These are phyloP conservation scores for Argyrosomus japonicus DNA, from an alignment of 2,113 vertebrate genomes.

Conservation along the genomic window DNA sequence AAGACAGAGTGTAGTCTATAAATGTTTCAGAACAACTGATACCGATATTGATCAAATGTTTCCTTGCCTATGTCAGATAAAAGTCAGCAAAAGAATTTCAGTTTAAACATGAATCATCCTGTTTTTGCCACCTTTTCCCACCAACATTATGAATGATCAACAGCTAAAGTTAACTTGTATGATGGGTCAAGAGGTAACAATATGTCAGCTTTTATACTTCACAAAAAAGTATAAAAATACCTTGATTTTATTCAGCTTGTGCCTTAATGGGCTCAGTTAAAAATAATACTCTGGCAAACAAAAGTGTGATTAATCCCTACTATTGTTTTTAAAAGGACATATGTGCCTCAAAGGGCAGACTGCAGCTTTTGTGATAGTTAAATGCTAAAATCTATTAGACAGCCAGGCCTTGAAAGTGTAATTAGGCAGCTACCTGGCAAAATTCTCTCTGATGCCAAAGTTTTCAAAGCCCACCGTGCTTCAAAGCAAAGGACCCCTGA, in stretches of 20 bases:
- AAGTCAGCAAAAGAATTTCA: constrained; percentile 1
- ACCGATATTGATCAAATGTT: constrained; percentile 54
- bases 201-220: constrained; percentile 2
- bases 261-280: constrained; percentile 36
- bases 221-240: constrained; percentile 6
- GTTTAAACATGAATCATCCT: constrained; percentile 12
- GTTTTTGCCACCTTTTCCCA: not conserved
- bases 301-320: constrained; percentile 56
- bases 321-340: constrained; percentile 49
- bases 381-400: constrained; percentile 55
- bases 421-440: constrained; percentile 75
- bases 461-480: constrained; percentile 73
- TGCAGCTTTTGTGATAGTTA: constrained; percentile 67
- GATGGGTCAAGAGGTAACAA: constrained; percentile 3
- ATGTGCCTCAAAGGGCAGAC: constrained; percentile 56
- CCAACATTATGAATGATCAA: not conserved
- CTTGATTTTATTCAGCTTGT: not conserved
- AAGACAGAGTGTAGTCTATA: constrained; percentile 3
- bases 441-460: constrained; percentile 65
- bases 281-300: constrained; percentile 50
- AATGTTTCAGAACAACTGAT: constrained; percentile 46
- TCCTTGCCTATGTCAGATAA: constrained; percentile 21
- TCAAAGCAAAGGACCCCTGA: constrained; percentile 67
- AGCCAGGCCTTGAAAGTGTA: constrained; percentile 61
- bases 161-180: not conserved